A percentile compares a stretch with the other conserved stretches of the same genome.
These are phyloP conservation scores for Xylocampa areola DNA, from an alignment of 2,888 invertebrate genomes.

Conservation along the genomic window DNA sequence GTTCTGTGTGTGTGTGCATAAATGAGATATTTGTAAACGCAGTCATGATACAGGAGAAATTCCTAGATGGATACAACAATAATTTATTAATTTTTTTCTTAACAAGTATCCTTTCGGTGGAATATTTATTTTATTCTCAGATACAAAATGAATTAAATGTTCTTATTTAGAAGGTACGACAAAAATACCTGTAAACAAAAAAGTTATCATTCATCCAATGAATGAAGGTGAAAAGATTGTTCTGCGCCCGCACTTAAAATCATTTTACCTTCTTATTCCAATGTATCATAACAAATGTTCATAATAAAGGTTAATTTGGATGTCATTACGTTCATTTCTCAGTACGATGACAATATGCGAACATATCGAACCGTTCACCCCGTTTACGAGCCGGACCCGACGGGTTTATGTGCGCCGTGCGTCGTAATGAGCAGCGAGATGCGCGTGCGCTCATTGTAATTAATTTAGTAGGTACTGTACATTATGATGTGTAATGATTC, in stretches of 20 bases:
- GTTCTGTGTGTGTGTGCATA: no score
- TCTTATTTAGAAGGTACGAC: not conserved
- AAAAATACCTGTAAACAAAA: slow-evolving; percentile 40
- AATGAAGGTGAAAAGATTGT: no score
- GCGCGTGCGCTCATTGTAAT: slow-evolving; percentile 65
- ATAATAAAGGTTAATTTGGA: slow-evolving; percentile 80
- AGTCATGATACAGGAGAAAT: no score
- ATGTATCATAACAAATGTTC: slow-evolving; percentile 51
- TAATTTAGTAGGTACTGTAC: slow-evolving; percentile 71
- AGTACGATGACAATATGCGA: slow-evolving; percentile 75
- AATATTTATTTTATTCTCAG: no score
- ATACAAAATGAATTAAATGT: no score
- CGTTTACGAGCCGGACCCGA: slow-evolving; percentile 74
- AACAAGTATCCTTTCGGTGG: no score
- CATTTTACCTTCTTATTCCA: no score
- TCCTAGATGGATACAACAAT: no score
- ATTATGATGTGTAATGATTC: slow-evolving; percentile 55
- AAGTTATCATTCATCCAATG: no score
- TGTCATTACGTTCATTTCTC: slow-evolving; percentile 74
- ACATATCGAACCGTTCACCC: slow-evolving; percentile 82
- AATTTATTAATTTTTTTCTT: no score
- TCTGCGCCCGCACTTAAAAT: no score
- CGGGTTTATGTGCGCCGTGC: slow-evolving; percentile 72
- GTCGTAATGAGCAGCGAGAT: slow-evolving; percentile 68
- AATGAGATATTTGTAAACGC: no score